These are phyloP conservation scores for Porites cylindrica DNA, from an alignment of 92 coral and sea anemone genomes.

Conservation along the genomic window DNA sequence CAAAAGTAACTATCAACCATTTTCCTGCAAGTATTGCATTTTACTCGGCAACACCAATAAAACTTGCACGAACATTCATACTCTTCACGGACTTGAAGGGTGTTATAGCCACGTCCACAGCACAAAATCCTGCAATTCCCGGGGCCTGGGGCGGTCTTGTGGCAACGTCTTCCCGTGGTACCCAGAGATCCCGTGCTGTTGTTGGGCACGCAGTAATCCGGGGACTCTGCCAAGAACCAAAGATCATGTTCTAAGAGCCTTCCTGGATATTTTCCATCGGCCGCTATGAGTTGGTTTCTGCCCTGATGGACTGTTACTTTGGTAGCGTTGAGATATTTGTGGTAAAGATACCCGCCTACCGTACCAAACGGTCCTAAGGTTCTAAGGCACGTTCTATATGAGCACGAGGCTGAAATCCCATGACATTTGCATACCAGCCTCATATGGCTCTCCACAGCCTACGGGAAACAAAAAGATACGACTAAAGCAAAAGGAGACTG, in stretches of 20 bases:
- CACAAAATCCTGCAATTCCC: constrained; percentile 91
- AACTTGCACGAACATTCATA: constrained; percentile 86
- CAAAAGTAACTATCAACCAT: constrained; percentile 84
- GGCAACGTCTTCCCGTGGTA: constrained; percentile 87
- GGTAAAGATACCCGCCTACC: constrained; percentile 77
- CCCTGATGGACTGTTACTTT: constrained; percentile 84
- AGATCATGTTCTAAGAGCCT: constrained; percentile 80
- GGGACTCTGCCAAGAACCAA: constrained; percentile 89
- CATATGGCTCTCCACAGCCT: constrained; percentile 87
- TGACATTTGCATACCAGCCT: constrained; percentile 88
- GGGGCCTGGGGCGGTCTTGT: constrained; percentile 58
- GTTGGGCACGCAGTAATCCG: constrained; percentile 85
- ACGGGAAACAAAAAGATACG: background rate
- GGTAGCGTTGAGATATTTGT: constrained; percentile 67
- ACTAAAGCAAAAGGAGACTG: background rate
- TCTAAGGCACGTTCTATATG: constrained; percentile 85
- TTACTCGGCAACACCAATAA: constrained; percentile 93
- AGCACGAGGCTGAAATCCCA: constrained; percentile 94
- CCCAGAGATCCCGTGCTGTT: constrained; percentile 89
- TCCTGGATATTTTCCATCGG: constrained; percentile 41
- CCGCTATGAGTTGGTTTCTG: constrained; percentile 64
- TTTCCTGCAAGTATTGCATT: constrained; percentile 84
- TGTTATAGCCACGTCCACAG: constrained; percentile 95
- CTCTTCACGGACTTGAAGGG: constrained; percentile 81
- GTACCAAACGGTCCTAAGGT: constrained; percentile 77